Conservation (phyloP, 2,888 invertebrate genomes). For the Cephalotes varians region DNA sequence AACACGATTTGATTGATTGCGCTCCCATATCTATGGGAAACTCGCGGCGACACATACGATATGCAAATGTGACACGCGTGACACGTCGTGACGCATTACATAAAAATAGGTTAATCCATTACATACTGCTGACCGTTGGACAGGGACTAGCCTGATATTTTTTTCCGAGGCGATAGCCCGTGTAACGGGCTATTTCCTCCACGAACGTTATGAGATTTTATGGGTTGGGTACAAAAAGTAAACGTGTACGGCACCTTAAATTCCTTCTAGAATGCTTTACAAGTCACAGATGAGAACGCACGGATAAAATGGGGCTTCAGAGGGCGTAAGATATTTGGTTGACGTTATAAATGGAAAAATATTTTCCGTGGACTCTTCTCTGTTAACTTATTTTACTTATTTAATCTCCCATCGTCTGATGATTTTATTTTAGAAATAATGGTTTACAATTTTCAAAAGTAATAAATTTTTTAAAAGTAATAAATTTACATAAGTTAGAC, state of each 20-base stretch:
- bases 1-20: constrained; percentile 50
- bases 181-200: constrained; percentile 15
- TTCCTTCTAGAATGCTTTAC: background rate
- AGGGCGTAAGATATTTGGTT: background rate
- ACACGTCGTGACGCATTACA: constrained; percentile 44
- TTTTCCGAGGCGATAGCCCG: background rate
- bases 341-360: constrained; percentile 13
- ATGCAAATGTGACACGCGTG: constrained; percentile 44
- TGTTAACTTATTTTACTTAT: background rate
- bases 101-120: constrained; percentile 52
- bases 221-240: constrained; percentile 22
- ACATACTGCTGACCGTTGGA: constrained; percentile 1
- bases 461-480: background rate
- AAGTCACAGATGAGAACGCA: constrained; percentile 2
- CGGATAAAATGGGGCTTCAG: constrained; percentile 3
- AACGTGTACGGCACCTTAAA: constrained; percentile 28
- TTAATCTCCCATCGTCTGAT: background rate
- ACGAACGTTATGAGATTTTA: constrained; percentile 25
- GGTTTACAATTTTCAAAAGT: background rate
- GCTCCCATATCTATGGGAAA: background rate
- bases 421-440: background rate
- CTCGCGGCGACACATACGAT: constrained; percentile 30
- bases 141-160: constrained; percentile 10
- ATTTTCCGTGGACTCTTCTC: background rate
- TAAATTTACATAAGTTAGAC: background rate